A percentile compares a stretch with the other conserved stretches of the same genome.
Conservation (phyloP, 2,113 vertebrate genomes). For the Lepisosteus osseus region DNA sequence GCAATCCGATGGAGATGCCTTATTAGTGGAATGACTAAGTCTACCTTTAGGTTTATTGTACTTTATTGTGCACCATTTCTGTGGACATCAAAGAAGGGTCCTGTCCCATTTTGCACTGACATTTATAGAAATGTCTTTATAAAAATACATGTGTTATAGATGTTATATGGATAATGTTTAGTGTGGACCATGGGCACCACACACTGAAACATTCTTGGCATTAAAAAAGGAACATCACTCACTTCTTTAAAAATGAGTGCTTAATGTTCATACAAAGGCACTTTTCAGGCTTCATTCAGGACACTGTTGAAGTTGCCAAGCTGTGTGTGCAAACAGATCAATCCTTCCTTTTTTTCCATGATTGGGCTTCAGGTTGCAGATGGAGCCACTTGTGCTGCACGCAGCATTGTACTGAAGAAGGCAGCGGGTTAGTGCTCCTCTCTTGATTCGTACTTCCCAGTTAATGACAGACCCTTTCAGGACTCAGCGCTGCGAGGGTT, state of each 20-base stretch:
- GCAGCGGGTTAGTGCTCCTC: neutral
- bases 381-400: neutral
- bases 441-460: neutral
- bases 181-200: conserved; percentile 41
- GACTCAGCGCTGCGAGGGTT: neutral
- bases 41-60: too few species aligned
- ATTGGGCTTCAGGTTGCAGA: neutral
- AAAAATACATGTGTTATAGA: conserved; percentile 58
- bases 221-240: neutral
- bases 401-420: neutral
- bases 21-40: too few species aligned
- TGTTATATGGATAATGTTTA: conserved; percentile 32
- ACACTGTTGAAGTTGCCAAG: neutral
- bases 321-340: conserved; percentile 7
- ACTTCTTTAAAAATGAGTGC: conserved; percentile 21
- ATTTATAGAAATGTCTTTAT: conserved; percentile 54
- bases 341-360: neutral
- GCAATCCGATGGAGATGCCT: too few species aligned
- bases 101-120: conserved; percentile 47
- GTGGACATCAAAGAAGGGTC: conserved; percentile 37
- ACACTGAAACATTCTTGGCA: conserved; percentile 44
- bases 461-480: neutral
- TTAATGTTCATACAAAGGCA: neutral
- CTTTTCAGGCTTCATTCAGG: neutral
- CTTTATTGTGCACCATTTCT: conserved; percentile 50